Base-by-base conservation (phyloP, 2,113 vertebrate genomes). In the Acanthisitta chloris region DNA sequence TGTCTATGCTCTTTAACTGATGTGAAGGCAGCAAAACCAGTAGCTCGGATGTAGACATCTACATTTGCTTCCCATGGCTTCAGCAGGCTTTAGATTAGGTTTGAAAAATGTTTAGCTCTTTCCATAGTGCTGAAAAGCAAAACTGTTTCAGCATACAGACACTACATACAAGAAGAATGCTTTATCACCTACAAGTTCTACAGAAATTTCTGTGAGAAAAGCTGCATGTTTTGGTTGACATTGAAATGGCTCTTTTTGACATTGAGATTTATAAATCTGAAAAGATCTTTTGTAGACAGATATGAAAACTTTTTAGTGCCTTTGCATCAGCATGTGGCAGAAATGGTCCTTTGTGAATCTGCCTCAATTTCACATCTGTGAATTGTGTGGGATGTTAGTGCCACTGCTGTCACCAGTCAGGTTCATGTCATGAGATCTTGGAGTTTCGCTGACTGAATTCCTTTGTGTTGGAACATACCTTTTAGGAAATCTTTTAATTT, bases 161-260 rank as follows among this genome's bases (percentile, higher is more conserved):
- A 12, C 12, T 36, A 9, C 19, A 73, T 23, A 26, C 10, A 43
- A n/a, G 21, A 82, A 36, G 36, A 80, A 49, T 2, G 3, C 26
- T 28, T 54, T 31, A 51, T 65, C 20, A 59, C 21, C 20, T 31
- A 59, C 24, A 59, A 34, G 2, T 48, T 70, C 6, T 55, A 26
- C 29, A 55, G 29, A 83, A 74, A 48, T 64, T 81, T 67, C 45
- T 40, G 20, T 46, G 24, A 73, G 49, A 62, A 74, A 57, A 64
- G 8, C 26, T n/a, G 11, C 3, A 7, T 14, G 1, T 21, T 72
- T 88, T 48, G 1, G 71, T 55, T n/a, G 9, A 58, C 0, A 0
- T 34, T 72, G 36, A 55, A 72, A 55, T 12, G 28, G 14, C 5
- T 71, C 26, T 67, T 77, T 86, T 15, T 51, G 7, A 66, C 33